These are phyloP conservation scores for Phymastichus coffea DNA, from an alignment of 1,140 invertebrate genomes.

Conservation along the genomic window DNA sequence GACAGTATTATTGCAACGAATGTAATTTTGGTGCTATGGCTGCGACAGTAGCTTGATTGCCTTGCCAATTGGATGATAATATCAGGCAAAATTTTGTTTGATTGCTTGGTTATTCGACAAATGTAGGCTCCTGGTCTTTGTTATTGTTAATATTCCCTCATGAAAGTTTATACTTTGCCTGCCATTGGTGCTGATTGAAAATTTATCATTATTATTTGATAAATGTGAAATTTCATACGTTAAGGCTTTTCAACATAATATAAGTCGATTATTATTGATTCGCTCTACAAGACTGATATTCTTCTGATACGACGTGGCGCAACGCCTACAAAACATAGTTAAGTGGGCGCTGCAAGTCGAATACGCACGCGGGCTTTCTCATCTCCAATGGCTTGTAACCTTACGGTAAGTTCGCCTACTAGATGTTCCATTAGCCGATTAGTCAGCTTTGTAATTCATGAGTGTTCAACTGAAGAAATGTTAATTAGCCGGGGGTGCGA, in stretches of 20 bases:
- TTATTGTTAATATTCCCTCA: too few relatives aligned
- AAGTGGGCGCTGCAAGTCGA: neutral
- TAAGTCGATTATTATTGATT: too few relatives aligned
- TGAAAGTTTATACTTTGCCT: too few relatives aligned
- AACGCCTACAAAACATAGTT: neutral
- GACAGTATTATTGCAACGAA: neutral
- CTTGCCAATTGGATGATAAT: neutral
- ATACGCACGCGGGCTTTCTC: neutral
- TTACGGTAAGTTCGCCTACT: too few relatives aligned
- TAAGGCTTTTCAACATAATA: too few relatives aligned
- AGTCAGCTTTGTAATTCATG: conserved; percentile 27
- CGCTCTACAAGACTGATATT: neutral
- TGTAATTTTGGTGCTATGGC: neutral
- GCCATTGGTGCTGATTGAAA: too few relatives aligned
- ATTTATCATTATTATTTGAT: too few relatives aligned
- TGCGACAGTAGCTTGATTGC: neutral
- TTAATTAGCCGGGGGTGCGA: conserved; percentile 2
- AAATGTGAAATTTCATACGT: too few relatives aligned
- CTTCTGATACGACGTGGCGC: neutral
- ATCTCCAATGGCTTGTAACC: neutral
- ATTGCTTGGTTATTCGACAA: neutral
- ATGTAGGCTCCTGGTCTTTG: too few relatives aligned
- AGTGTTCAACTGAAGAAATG: conserved; percentile 7
- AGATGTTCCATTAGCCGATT: conserved; percentile 27
- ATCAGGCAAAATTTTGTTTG: neutral